phyloP scores from a whole-genome alignment of 1,140 invertebrate genomes.

The Danaus melanippus region DNA sequence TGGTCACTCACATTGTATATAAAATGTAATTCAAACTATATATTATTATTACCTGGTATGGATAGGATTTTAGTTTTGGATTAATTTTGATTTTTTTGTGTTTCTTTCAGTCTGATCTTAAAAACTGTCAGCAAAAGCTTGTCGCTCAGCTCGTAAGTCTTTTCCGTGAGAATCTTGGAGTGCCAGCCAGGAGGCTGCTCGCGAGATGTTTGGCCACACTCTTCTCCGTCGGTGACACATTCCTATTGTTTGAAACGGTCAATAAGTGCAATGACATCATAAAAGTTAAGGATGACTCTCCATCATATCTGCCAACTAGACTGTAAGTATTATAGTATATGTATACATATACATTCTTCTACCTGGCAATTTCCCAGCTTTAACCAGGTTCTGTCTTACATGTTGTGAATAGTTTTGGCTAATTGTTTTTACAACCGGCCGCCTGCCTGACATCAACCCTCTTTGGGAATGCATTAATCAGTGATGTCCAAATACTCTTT shows the following conservation, averaged over 20 bases:
- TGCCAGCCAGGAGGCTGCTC: constrained; percentile 93
- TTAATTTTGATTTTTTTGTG: constrained; percentile 7
- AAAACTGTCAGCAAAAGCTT: constrained; percentile 95
- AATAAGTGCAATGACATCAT: constrained; percentile 98
- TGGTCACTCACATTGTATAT: too few relatives aligned
- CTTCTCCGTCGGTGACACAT: constrained; percentile 98
- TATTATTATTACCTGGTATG: too few relatives aligned
- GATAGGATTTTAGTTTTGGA: too few relatives aligned
- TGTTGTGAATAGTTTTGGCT: too few relatives aligned
- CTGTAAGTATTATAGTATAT: constrained; percentile 81
- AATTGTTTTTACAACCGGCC: too few relatives aligned
- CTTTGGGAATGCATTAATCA: too few relatives aligned
- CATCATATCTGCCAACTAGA: constrained; percentile 92
- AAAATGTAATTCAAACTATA: too few relatives aligned
- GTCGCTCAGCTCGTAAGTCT: constrained; percentile 93
- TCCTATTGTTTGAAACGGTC: constrained; percentile 96
- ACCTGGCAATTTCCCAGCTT: too few relatives aligned
- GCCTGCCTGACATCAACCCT: too few relatives aligned
- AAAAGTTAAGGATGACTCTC: constrained; percentile 97
- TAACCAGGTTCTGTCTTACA: too few relatives aligned
- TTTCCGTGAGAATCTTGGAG: constrained; percentile 89
- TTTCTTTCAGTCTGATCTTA: constrained; percentile 90
- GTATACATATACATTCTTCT: too few relatives aligned
- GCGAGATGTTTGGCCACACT: constrained; percentile 94
- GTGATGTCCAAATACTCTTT: too few relatives aligned